Conservation (phyloP, 2,113 vertebrate species). For the Protobothrops flavoviridis region DNA sequence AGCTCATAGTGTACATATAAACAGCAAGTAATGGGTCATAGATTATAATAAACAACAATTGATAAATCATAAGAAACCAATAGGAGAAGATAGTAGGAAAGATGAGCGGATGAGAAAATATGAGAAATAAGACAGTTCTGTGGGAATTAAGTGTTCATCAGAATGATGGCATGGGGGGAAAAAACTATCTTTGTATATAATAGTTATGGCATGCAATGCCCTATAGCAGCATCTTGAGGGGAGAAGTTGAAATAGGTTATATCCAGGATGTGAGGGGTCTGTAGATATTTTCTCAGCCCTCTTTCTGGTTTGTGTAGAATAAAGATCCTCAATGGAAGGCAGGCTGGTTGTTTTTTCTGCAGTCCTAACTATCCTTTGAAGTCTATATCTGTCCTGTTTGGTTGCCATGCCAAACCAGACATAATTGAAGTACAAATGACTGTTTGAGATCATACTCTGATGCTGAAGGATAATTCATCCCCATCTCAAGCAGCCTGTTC, state of each 20-base stretch:
- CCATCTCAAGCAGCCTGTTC: neutral
- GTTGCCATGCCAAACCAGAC: neutral
- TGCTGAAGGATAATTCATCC: neutral
- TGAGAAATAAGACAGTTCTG: neutral
- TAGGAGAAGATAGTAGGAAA: neutral
- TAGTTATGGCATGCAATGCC: neutral
- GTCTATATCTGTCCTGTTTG: neutral
- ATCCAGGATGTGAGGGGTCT: too few relatives aligned
- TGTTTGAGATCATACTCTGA: neutral
- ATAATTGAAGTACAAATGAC: neutral
- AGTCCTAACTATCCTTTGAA: neutral
- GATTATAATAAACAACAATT: neutral
- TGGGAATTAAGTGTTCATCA: neutral
- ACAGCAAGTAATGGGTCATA: neutral
- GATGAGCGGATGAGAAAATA: neutral
- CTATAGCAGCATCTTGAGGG: too few relatives aligned
- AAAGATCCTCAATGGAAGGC: neutral
- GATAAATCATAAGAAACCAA: neutral
- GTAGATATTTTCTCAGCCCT: too few relatives aligned
- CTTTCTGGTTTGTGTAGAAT: neutral
- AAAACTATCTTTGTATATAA: neutral
- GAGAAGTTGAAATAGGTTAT: too few relatives aligned
- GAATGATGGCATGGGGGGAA: neutral
- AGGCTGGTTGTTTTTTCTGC: neutral
- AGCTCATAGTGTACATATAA: neutral